Base-by-base conservation (phyloP, 2,888 invertebrate genomes). In the Octodonta nipae region DNA sequence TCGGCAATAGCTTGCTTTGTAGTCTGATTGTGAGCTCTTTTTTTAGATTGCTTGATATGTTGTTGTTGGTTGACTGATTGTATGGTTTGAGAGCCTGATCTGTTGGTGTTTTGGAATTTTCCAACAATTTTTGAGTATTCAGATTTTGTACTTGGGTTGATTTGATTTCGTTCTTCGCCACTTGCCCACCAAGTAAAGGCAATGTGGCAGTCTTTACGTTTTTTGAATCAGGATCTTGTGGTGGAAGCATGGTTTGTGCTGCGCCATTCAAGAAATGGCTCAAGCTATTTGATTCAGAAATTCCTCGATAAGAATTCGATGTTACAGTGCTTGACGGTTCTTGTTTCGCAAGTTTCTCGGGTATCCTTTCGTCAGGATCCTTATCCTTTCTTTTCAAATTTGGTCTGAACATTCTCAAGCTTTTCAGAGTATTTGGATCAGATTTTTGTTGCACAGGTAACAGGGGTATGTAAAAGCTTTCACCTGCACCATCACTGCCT, bases 371-470 rank as follows among this genome's bases (percentile, higher is more conserved):
- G 11, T 17, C 31, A 15, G 35, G 13, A 13, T 42, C 42, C 15
- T 36, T 37, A 12, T 45, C 44, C 30, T 40, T 37, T 28, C 56
- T 47, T 40, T 62, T 62, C 13, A 59, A 43, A 31, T 47, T 56
- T 3, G 63, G 65, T 43, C 71, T 56, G 41, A 67, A 70, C 62
- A 67, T 66, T 36, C 69, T 51, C 26, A 70, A 47, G 3, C 65
- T 63, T 50, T 67, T 69, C 3, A 70, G 51, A 4, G 67, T 67
- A 10, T 64, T 61, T 2, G 70, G 68, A 47, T 70, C 67, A 39
- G 67, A 58, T 35, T 53, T 56, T 8, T 46, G 33, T 28, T 43
- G 44, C 10, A 43, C 36, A 15, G 44, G 46, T 31, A 47, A 31
- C 31, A 44, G 40, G 10, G 47, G 40, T 26, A 49, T 31, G 25